Base-by-base conservation (phyloP, 2,888 invertebrate species). In the Callimorpha dominula region DNA sequence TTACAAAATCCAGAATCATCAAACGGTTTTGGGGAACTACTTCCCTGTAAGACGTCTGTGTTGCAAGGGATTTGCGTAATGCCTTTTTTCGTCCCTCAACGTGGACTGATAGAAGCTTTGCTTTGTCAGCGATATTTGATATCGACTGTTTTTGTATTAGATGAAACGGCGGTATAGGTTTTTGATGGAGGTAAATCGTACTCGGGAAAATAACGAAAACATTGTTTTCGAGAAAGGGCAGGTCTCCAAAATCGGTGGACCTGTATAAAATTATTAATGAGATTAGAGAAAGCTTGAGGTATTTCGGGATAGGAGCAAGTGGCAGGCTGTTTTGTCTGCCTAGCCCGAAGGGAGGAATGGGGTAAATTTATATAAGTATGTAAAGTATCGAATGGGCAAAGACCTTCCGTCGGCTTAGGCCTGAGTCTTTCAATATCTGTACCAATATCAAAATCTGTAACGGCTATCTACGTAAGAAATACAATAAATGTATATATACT, bases 101-200 rank as follows among this genome's bases (percentile, higher is more conserved):
- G 43, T n/a, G n/a, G n/a, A n/a, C 57, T 60, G 68, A 60, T n/a
- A 46, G n/a, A 60, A 46, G 46, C 46, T 60, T 68, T 46, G 81
- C 80, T 81, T 82, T 75, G 81, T 81, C 80, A 78, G 82, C 75
- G 71, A 78, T 81, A 81, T 68, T 57, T 57, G 60, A 46, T 68
- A 68, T 54, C 42, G 67, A 54, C 52, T 52, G n/a, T 54, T 60
- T 50, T 64, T 64, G 31, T 60, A 60, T 60, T 20, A 14, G 12
- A 60, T 31, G 60, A 31, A 57, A 57, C 57, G 12, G 57, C 20
- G 57, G 57, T 20, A 46, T 46, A 31, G 20, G 9, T 20, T 20
- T 46, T 49, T 65, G 14, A 65, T 65, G 11, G 43, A 65, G 14
- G 46, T 46, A 57, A 20, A 57, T 57, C 11, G 20, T 57, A 20